A percentile compares a stretch with the other conserved stretches of the same genome.
Evolutionary conservation across 2,113 vertebrate species (phyloP).

Genomic region (Prietella phreatophila): DNA sequence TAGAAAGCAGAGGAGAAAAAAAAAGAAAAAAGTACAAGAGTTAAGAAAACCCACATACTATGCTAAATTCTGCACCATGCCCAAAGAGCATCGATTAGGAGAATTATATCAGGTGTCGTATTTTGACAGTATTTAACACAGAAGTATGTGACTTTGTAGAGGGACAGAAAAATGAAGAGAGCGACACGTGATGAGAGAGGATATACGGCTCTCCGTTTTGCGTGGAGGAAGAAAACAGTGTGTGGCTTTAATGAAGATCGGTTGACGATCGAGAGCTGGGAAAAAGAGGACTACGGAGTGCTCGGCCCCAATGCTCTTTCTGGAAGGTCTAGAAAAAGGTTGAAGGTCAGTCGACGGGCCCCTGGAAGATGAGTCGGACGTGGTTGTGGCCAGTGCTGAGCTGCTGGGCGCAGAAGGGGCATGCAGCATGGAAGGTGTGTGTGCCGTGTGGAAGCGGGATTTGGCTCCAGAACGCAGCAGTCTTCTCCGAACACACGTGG

Average conservation of each 20-base stretch:
- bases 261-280: too few relatives aligned
- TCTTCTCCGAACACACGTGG: slow-evolving; percentile 98
- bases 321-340: slow-evolving; percentile 17
- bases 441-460: slow-evolving; percentile 97
- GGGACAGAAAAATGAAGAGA: not conserved
- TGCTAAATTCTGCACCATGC: not conserved
- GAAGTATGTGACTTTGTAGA: not conserved
- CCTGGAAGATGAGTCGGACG: slow-evolving; percentile 99
- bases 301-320: not conserved
- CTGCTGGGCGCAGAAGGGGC: slow-evolving; percentile 96
- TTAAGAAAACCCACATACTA: not conserved
- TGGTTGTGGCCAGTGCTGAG: slow-evolving; percentile 90
- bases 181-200: not conserved
- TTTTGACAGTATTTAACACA: slow-evolving; percentile 32
- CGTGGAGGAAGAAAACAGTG: not conserved
- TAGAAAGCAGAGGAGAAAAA: slow-evolving; percentile 62
- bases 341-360: slow-evolving; percentile 82
- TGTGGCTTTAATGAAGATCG: not conserved
- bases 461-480: slow-evolving; percentile 94
- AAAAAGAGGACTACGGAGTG: not conserved
- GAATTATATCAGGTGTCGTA: not conserved
- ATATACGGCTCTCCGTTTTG: not conserved
- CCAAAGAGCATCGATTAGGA: not conserved
- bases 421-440: slow-evolving; percentile 97
- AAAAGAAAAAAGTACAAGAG: slow-evolving; percentile 27